A percentile compares a stretch with the other conserved stretches of the same genome.
Evolutionary conservation across 2,113 vertebrate genomes (phyloP).

Genomic region (Epinephelus lanceolatus): DNA sequence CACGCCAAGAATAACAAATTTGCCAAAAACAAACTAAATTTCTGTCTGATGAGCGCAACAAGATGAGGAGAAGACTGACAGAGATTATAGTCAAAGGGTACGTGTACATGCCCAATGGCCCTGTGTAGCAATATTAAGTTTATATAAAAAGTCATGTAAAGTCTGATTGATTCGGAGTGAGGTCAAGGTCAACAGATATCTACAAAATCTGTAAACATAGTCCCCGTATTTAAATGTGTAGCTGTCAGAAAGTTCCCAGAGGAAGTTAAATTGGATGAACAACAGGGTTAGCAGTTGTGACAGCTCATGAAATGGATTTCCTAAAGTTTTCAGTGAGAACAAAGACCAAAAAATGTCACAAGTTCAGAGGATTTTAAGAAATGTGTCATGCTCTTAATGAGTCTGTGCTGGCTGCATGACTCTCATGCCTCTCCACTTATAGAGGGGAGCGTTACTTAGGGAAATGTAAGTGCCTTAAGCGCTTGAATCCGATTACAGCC

Average conservation of each 20-base stretch:
- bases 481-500: not conserved
- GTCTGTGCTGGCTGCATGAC: not conserved
- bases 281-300: not conserved
- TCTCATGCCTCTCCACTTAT: conserved; percentile 19
- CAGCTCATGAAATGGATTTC: conserved; percentile 12
- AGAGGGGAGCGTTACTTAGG: not conserved
- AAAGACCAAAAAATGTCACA: not conserved
- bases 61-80: not conserved
- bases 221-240: not conserved
- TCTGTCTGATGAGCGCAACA: conserved; percentile 13
- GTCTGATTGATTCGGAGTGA: not conserved
- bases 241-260: not conserved
- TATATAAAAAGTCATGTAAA: not conserved
- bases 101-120: not conserved
- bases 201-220: not conserved
- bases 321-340: conserved; percentile 3
- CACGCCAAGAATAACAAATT: conserved; percentile 65
- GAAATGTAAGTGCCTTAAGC: conserved; percentile 23
- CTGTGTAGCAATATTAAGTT: not conserved
- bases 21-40: conserved; percentile 54
- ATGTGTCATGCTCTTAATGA: conserved; percentile 10
- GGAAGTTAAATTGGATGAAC: not conserved
- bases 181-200: not conserved
- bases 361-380: not conserved
- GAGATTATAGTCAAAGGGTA: not conserved